A percentile compares a stretch with the other conserved stretches of the same genome.
phyloP scores from a whole-genome alignment of 1,140 invertebrate genomes.

The Saxidomus purpurata region DNA sequence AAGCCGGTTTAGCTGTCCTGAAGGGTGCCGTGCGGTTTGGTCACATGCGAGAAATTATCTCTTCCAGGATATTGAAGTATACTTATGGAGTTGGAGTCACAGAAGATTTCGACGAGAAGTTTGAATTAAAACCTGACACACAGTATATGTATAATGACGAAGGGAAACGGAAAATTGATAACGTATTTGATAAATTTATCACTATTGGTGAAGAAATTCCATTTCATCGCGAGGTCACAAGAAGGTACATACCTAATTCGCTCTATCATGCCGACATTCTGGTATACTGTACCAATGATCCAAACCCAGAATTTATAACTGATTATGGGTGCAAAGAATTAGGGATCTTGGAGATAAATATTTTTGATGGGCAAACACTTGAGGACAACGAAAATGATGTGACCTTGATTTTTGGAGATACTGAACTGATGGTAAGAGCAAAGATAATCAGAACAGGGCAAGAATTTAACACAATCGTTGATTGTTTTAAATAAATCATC shows the following conservation, averaged over 20 bases:
- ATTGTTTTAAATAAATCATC: constrained; percentile 14
- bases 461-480: not conserved
- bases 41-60: constrained; percentile 9
- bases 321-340: not conserved
- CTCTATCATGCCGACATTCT: not conserved
- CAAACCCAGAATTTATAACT: not conserved
- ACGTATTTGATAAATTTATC: not conserved
- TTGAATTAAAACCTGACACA: too few relatives aligned
- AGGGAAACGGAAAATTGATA: not conserved
- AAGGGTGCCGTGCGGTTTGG: constrained; percentile 51
- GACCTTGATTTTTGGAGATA: constrained; percentile 14
- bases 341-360: not conserved
- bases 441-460: not conserved
- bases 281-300: not conserved
- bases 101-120: too few relatives aligned
- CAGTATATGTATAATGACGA: not conserved
- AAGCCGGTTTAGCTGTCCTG: constrained; percentile 37
- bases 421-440: not conserved
- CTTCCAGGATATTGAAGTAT: constrained; percentile 18
- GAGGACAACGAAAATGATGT: not conserved
- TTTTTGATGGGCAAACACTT: not conserved
- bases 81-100: not conserved
- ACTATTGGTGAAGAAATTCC: constrained; percentile 15
- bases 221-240: not conserved
- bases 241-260: not conserved